Base-by-base conservation (phyloP, 2,113 vertebrate genomes). In the Mungos mungo region DNA sequence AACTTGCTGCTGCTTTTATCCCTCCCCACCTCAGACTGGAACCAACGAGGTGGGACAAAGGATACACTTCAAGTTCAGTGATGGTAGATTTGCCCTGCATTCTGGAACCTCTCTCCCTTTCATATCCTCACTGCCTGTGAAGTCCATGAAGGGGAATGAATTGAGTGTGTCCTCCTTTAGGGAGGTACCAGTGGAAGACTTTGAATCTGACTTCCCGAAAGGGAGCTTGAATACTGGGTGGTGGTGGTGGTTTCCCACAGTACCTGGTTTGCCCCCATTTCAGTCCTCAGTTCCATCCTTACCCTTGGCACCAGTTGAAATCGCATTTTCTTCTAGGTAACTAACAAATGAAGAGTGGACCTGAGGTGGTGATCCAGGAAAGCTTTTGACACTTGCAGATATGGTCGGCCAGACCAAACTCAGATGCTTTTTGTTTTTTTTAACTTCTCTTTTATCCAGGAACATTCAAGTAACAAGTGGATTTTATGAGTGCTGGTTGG, bases 131-230 rank as follows among this genome's bases (percentile, higher is more conserved):
- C 16, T 97, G 29, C 31, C 3, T 94, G 41, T 50, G 98, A 93
- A 94, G 95, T 94, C 92, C 95, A 92, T 74, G 93, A 93, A 95
- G 81, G 95, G 90, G 95, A 97, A 45, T n/a, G 95, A 79, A 68
- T 82, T 82, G 65, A 69, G 86, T 65, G 11, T 88, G 7, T 7
- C 87, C n/a, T 98, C 63, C 92, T 98, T 87, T 63, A 35, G 54
- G 63, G 33, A 88, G 33, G 33, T 57, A 57, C 15, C 82, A 97
- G 47, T 79, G 41, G 33, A 6, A 4, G 11, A n/a, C 4, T 94
- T 94, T 65, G 81, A 76, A 92, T 93, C 88, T 77, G 18, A 19
- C 60, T 90, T 96, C 47, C 25, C 91, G 60, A 80, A 54, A 89
- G 91, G 25, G 7, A 85, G 7, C 87, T 97, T 95, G 88, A 86